Percentiles rank a stretch among this genome's conserved stretches.
These are phyloP conservation scores for Heterocephalus glaber DNA, from an alignment of 2,113 vertebrate species.

Conservation along the genomic window DNA sequence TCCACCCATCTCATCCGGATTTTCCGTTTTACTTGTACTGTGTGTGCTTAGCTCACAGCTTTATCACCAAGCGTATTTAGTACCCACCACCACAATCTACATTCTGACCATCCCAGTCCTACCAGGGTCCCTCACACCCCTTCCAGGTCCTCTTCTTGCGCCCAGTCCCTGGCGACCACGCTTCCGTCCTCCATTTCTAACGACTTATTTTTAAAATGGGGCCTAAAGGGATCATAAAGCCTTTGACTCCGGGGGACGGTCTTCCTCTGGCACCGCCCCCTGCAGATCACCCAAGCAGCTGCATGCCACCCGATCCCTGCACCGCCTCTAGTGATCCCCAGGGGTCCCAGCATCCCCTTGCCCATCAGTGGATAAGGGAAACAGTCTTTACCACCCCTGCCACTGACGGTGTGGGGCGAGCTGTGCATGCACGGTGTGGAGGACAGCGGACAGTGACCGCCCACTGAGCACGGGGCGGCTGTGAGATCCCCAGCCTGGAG, in stretches of 20 bases:
- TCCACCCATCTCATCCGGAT: not conserved
- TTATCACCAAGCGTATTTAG: not conserved
- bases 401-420: not conserved
- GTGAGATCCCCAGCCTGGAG: not conserved
- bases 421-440: not conserved
- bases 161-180: not conserved
- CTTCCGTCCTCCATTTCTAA: not conserved
- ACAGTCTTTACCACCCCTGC: not conserved
- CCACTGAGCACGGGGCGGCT: not conserved
- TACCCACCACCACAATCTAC: not conserved
- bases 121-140: not conserved
- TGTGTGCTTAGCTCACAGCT: not conserved
- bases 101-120: not conserved
- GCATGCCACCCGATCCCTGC: not conserved
- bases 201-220: not conserved
- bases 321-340: not conserved
- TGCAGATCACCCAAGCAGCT: not conserved
- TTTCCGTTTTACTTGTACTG: not conserved
- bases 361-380: too few species aligned
- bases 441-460: not conserved
- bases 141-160: not conserved
- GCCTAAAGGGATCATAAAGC: not conserved
- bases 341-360: too few species aligned
- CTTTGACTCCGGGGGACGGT: too few species aligned
- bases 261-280: not conserved